phyloP scores from a whole-genome alignment of 2,113 vertebrate genomes.

The Todiramphus saurophagus region DNA sequence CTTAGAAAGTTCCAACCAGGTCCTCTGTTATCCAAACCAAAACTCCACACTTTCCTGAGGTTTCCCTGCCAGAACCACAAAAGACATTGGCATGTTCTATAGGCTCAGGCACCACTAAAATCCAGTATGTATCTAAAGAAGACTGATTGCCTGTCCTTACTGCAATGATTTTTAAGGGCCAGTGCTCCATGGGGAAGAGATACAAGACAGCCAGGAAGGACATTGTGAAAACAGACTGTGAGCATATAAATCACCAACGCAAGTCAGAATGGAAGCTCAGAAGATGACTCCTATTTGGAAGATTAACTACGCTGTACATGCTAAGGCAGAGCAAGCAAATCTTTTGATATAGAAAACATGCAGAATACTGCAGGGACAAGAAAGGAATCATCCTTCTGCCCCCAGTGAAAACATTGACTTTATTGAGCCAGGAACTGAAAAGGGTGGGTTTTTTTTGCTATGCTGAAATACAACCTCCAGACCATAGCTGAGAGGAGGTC shows the following conservation, averaged over 20 bases:
- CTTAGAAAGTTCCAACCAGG: neutral
- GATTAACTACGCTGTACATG: neutral
- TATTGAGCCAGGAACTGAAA: constrained; percentile 12
- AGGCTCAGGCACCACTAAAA: constrained; percentile 36
- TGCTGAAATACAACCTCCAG: constrained; percentile 10
- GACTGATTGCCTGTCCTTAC: constrained; percentile 46
- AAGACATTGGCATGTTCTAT: constrained; percentile 2
- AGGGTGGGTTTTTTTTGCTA: neutral
- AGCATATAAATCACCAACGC: constrained; percentile 46
- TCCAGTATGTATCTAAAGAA: constrained; percentile 37
- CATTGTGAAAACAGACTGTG: neutral
- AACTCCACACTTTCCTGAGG: constrained; percentile 31
- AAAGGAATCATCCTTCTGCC: neutral
- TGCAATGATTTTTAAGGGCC: constrained; percentile 35
- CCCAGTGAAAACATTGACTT: neutral
- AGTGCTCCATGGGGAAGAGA: constrained; percentile 45
- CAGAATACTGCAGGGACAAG: neutral
- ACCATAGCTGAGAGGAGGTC: neutral
- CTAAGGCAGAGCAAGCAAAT: neutral
- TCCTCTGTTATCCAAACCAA: constrained; percentile 17
- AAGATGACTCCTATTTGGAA: constrained; percentile 37
- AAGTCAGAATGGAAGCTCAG: constrained; percentile 22
- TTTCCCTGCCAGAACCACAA: constrained; percentile 54
- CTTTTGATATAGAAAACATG: neutral
- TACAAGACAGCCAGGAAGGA: constrained; percentile 55